Evolutionary conservation across 1,140 invertebrate genomes (phyloP), one percentile per base, ranked within the genome.

Genomic region (Lordiphosa collinella): DNA sequence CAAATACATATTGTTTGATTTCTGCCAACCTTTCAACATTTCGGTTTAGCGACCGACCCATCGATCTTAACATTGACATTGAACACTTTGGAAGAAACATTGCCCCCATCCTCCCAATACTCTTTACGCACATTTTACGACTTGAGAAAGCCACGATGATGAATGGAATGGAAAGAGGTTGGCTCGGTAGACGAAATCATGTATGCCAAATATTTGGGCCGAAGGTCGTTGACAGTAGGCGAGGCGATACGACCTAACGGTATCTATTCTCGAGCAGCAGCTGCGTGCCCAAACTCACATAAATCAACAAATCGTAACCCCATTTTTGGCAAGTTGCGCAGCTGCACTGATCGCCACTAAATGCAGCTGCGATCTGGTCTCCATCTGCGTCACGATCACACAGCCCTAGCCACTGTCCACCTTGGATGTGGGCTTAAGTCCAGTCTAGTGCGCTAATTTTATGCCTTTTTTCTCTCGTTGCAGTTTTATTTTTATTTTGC

Each of bases 181-280:
- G n/a, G n/a, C n/a, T n/a, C n/a, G n/a, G n/a, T n/a, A n/a, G n/a
- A n/a, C n/a, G n/a, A n/a, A n/a, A n/a, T 18, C 16, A 18, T 18
- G 35, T 36, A 40, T 9, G 12, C 16, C 10, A 57, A 58, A 41
- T 76, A 76, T 76, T 68, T 79, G 57, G 74, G 48, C 34, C 74
- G 63, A 79, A 78, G 69, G 68, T 79, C 74, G 68, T 79, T 78
- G 74, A 79, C 73, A 78, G 73, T 58, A 66, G 40, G 55, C 25
- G 46, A 25, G 41, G 41, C 61, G 12, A 31, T 29, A 32, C 11
- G 37, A 48, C 11, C 47, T 48, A 67, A 63, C 48, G 64, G 59
- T 62, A 40, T 38, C 22, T 11, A 47, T 47, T 55, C 41, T 22
- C 18, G 4, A 16, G 25, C n/a, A 29, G 16, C 11, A 36, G 47